Evolutionary conservation across 2,888 invertebrate genomes (phyloP).

Genomic region (Thereva unica): DNA sequence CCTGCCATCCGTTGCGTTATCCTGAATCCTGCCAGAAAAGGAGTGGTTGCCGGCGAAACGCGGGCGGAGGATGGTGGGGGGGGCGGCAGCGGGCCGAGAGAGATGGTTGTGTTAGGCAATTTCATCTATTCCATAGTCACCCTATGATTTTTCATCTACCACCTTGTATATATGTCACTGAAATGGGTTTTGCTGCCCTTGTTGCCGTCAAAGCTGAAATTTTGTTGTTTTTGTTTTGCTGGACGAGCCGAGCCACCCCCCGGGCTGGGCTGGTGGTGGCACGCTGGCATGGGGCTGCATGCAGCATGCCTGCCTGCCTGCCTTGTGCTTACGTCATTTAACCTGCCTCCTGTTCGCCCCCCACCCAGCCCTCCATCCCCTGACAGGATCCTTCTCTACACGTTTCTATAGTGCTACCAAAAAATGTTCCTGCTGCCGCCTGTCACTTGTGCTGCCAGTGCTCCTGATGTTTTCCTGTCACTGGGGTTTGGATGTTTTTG

Average conservation of each 20-base stretch:
- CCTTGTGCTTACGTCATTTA: conserved; percentile 32
- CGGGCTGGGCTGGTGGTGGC: background rate
- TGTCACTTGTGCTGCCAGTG: conserved; percentile 32
- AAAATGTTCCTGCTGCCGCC: conserved; percentile 14
- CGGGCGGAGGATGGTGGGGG: background rate
- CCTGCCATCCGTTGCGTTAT: conserved; percentile 6
- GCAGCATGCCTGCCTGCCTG: conserved; percentile 15
- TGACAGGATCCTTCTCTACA: background rate
- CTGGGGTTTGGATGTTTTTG: conserved; percentile 29
- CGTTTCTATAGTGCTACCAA: background rate
- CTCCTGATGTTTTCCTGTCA: conserved; percentile 31
- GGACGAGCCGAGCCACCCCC: conserved; percentile 22
- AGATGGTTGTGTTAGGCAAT: conserved; percentile 9
- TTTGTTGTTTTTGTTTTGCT: conserved; percentile 25
- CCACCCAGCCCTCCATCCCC: background rate
- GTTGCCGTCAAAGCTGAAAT: conserved; percentile 20
- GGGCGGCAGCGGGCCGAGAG: conserved; percentile 8
- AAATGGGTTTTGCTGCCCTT: conserved; percentile 31
- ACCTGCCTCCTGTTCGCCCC: background rate
- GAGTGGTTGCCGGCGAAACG: conserved; percentile 13
- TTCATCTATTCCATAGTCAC: conserved; percentile 35
- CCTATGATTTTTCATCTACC: conserved; percentile 39
- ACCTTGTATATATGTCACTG: conserved; percentile 36
- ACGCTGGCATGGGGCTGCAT: conserved; percentile 16
- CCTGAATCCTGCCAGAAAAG: background rate